A percentile compares a stretch with the other conserved stretches of the same genome.
These are phyloP conservation scores for Isoperla grammatica DNA, from an alignment of 2,888 invertebrate species.

Conservation along the genomic window DNA sequence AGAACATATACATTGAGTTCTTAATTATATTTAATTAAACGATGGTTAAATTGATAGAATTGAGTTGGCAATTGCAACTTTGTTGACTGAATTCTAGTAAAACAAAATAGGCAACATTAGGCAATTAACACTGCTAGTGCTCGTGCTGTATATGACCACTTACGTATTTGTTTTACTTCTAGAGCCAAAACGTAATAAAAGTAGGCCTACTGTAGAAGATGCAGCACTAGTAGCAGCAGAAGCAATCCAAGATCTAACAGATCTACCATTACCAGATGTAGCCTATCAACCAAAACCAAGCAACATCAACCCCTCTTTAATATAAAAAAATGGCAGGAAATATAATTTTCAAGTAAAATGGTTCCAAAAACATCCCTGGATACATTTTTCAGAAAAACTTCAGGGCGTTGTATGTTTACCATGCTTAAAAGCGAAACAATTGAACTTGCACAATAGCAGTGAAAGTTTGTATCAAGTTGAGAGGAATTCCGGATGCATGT, in stretches of 20 bases:
- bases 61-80: neutral
- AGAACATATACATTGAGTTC: no score
- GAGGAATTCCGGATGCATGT: conserved; percentile 5
- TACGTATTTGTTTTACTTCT: neutral
- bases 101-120: no score
- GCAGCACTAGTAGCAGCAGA: neutral
- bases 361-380: conserved; percentile 10
- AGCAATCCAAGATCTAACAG: neutral
- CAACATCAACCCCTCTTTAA: neutral
- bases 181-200: neutral
- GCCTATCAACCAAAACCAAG: conserved; percentile 6
- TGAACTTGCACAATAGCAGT: conserved; percentile 8
- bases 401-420: conserved; percentile 1
- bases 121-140: no score
- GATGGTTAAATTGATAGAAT: neutral
- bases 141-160: no score
- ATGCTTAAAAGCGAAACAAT: conserved; percentile 4
- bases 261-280: neutral
- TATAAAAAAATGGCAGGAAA: conserved; percentile 1
- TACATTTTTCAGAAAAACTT: conserved; percentile 10
- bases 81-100: no score
- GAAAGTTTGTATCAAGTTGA: conserved; percentile 8
- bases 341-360: conserved; percentile 1
- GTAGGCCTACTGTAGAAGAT: neutral
- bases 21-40: neutral